Evolutionary conservation across 2,113 vertebrate genomes (phyloP), one percentile per base, ranked within the genome.

Genomic region (Xiphophorus hellerii): DNA sequence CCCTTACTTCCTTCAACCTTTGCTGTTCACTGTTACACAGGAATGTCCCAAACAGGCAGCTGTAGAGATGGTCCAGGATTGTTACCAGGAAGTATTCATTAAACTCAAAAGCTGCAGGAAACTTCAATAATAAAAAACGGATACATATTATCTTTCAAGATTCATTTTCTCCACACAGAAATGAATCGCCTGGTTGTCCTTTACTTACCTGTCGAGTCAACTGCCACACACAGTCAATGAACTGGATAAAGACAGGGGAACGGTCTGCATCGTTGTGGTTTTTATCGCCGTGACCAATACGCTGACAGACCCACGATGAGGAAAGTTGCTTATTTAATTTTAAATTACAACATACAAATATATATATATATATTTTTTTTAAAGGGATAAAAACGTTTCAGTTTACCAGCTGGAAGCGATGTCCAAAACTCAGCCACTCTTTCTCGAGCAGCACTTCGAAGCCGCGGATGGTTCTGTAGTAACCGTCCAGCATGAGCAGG

Each of bases 161-260:
- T 0, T 20, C 3, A 71, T 51, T 20, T 39, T 29, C 30, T 29
- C 5, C 4, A 25, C 30, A 60, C 54, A 68, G 15, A 15, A 54
- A 27, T 0, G 4, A 0, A 31, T 29, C 31, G 28, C 13, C 2
- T 30, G 1, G 61, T 44, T 12, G 42, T 8, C 14, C 35, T 14
- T 35, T n/a, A 1, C 76, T 77, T 89, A 99, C 98, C 97, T 99
- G 98, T 89, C 96, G 95, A n/a, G 96, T 98, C 95, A 99, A 95
- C 69, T 99, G 98, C 98, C 98, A 99, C 70, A 99, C 98, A 31
- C 96, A 99, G 92, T 99, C 98, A 10, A 99, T 94, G 81, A 99
- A 99, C 92, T 99, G 98, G 84, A 99, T 95, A 64, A 99, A 99
- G 82, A 99, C 96, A 2, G 98, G 98, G 0, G 98, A 99, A 30